Percentiles rank a stretch among this genome's conserved stretches.
These are phyloP conservation scores for Anniella stebbinsi DNA, from an alignment of 2,797 vertebrate species.

Conservation along the genomic window DNA sequence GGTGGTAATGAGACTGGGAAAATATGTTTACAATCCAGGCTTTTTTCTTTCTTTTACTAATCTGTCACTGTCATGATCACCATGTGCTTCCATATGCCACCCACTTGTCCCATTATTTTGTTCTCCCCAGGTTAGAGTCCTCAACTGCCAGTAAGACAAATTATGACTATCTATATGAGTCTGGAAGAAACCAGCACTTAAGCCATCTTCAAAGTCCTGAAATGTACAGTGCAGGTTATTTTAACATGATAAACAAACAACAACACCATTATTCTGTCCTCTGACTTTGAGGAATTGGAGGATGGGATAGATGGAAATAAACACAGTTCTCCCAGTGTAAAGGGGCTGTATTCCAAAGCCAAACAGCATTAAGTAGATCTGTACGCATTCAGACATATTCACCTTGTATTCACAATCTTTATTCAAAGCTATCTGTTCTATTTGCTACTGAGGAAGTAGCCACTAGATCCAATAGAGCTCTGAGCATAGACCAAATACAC, in stretches of 20 bases:
- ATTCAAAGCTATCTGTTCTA: background rate
- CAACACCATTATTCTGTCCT: background rate
- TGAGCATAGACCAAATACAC: no score
- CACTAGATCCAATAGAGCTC: background rate
- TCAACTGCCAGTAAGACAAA: slow-evolving; percentile 26
- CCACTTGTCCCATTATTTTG: slow-evolving; percentile 42
- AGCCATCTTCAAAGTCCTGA: background rate
- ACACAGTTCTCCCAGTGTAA: background rate
- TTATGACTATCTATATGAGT: slow-evolving; percentile 9
- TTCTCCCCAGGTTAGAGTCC: slow-evolving; percentile 21
- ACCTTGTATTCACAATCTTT: background rate
- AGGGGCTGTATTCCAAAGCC: background rate
- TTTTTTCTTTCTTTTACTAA: background rate
- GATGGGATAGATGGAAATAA: background rate
- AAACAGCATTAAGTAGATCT: background rate
- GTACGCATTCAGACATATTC: background rate
- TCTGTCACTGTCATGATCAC: background rate
- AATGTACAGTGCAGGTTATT: background rate
- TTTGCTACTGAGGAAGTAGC: background rate
- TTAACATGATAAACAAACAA: slow-evolving; percentile 3
- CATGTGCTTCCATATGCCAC: background rate
- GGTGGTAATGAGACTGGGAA: slow-evolving; percentile 19
- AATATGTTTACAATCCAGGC: background rate
- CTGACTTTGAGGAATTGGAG: background rate
- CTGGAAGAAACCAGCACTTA: background rate